These are phyloP conservation scores for Chloropsis cyanopogon DNA, from an alignment of 2,113 vertebrate genomes.

Conservation along the genomic window DNA sequence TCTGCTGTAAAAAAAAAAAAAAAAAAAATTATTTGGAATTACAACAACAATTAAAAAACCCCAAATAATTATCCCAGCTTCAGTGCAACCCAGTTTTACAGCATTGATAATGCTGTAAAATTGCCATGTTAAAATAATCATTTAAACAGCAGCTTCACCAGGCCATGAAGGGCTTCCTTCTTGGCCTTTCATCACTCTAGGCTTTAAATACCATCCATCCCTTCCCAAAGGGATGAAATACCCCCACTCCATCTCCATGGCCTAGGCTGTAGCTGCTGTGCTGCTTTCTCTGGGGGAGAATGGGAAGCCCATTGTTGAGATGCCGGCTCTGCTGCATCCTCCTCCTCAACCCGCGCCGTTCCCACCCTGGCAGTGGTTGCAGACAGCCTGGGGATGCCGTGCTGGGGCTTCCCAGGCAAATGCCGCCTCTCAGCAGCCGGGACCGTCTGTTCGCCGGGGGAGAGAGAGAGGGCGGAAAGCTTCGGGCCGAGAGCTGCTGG, in stretches of 20 bases:
- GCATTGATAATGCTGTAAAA: constrained; percentile 8
- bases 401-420: not conserved
- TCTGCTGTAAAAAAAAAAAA: not conserved
- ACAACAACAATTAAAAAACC: not conserved
- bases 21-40: not conserved
- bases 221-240: not conserved
- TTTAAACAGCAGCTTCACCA: not conserved
- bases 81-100: not conserved
- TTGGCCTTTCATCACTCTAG: not conserved
- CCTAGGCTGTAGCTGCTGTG: not conserved
- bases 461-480: not conserved
- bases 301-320: rapidly evolving
- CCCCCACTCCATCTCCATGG: not conserved
- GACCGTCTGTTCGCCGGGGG: not conserved
- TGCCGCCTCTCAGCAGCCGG: not conserved
- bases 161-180: not conserved
- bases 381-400: not conserved
- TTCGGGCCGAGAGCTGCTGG: not conserved
- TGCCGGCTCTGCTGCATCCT: not conserved
- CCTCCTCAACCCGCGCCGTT: not conserved
- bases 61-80: not conserved
- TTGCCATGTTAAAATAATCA: not conserved
- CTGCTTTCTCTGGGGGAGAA: not conserved
- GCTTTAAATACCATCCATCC: not conserved
- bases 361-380: not conserved